These are phyloP conservation scores for Acanthosepion esculentum DNA, from an alignment of 2,888 invertebrate genomes.

Conservation along the genomic window DNA sequence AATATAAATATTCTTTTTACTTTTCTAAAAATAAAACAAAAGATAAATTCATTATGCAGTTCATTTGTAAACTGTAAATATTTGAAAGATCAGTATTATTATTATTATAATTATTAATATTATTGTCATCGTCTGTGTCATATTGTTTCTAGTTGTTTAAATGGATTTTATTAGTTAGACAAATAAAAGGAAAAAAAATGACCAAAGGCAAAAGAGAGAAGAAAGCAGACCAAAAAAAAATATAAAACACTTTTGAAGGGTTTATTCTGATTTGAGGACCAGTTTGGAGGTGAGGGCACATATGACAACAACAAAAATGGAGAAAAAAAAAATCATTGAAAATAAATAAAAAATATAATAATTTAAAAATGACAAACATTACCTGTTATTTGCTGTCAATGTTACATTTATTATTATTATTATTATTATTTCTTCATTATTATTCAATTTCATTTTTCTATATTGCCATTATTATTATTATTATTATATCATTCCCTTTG, in stretches of 20 bases:
- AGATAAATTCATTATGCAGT: not conserved
- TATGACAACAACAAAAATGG: not conserved
- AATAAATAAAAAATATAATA: not conserved
- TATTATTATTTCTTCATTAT: not conserved
- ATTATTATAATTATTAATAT: not conserved
- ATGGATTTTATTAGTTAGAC: not conserved
- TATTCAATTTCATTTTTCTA: too few species aligned
- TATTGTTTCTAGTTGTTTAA: not conserved
- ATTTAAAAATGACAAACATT: conserved; percentile 33
- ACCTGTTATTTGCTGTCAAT: not conserved
- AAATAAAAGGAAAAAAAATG: not conserved
- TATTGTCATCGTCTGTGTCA: not conserved
- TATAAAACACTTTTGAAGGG: conserved; percentile 14
- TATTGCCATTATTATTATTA: not conserved
- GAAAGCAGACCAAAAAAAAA: not conserved
- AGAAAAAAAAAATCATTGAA: not conserved
- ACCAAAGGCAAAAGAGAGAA: not conserved
- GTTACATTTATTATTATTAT: not conserved
- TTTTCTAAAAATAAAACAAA: not conserved
- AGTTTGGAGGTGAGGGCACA: not conserved
- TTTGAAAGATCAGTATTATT: not conserved
- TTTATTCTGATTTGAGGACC: not conserved
- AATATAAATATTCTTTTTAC: not conserved
- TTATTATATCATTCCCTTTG: conserved; percentile 1
- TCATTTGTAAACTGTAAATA: not conserved